phyloP scores from a whole-genome alignment of 2,888 invertebrate genomes.

The Patella pellucida region DNA sequence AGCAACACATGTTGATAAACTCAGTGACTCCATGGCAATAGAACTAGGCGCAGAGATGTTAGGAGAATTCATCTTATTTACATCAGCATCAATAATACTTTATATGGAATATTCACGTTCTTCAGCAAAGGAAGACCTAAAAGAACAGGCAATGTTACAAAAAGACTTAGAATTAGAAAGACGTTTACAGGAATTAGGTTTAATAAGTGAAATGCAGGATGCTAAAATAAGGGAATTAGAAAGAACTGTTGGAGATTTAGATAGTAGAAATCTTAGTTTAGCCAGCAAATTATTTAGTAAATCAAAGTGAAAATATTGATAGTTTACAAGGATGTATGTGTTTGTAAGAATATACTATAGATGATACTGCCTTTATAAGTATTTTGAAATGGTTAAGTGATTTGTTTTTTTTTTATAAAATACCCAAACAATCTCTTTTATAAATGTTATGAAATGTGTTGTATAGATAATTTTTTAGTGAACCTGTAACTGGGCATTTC shows the following conservation, averaged over 20 bases:
- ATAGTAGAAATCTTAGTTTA: slow-evolving; percentile 23
- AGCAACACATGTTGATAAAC: slow-evolving; percentile 84
- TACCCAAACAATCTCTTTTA: too few relatives aligned
- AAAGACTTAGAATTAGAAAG: slow-evolving; percentile 45
- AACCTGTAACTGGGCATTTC: too few relatives aligned
- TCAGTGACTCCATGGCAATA: slow-evolving; percentile 94
- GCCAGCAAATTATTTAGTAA: slow-evolving; percentile 22
- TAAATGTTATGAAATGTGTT: too few relatives aligned
- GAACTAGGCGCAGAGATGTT: slow-evolving; percentile 93
- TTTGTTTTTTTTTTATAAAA: too few relatives aligned
- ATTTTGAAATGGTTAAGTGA: too few relatives aligned
- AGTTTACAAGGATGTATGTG: neutral
- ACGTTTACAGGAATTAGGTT: slow-evolving; percentile 71
- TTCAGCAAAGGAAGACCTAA: slow-evolving; percentile 83
- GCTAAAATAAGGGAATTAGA: slow-evolving; percentile 83
- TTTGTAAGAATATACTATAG: too few relatives aligned
- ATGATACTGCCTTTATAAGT: too few relatives aligned
- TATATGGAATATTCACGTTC: slow-evolving; percentile 83
- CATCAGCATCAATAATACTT: slow-evolving; percentile 83
- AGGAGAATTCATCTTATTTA: slow-evolving; percentile 91
- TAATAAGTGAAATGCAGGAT: slow-evolving; percentile 76
- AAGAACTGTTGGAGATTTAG: slow-evolving; percentile 28
- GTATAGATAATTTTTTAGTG: too few relatives aligned
- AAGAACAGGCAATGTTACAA: slow-evolving; percentile 75
- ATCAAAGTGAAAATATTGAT: slow-evolving; percentile 8